Conservation (phyloP, 2,888 invertebrate species). For the Calliphora vomitoria region DNA sequence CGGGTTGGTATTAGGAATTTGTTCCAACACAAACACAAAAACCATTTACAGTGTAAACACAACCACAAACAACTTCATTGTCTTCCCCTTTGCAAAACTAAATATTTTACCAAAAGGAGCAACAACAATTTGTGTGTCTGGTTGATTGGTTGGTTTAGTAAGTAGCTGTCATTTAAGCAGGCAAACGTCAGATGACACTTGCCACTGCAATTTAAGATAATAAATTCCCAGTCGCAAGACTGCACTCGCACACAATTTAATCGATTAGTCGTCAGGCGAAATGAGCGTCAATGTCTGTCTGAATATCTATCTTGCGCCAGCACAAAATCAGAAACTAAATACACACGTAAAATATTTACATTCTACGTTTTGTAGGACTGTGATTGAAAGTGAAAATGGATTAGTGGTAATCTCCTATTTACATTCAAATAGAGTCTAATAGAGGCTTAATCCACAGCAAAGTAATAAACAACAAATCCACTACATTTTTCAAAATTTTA, state of each 20-base stretch:
- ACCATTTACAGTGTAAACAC: background rate
- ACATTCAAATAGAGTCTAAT: constrained; percentile 16
- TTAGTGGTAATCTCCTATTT: constrained; percentile 5
- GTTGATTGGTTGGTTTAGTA: background rate
- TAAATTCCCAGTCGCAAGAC: background rate
- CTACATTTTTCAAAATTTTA: constrained; percentile 7
- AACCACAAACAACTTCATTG: constrained; percentile 5
- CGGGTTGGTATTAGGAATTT: background rate
- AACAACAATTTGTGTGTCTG: constrained; percentile 13
- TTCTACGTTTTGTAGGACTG: background rate
- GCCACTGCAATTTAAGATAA: constrained; percentile 2
- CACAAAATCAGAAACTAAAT: background rate
- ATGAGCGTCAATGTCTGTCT: constrained; percentile 24
- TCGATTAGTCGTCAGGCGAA: constrained; percentile 22
- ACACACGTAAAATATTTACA: background rate
- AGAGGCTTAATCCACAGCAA: constrained; percentile 6
- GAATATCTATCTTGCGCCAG: background rate
- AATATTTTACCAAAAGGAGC: background rate
- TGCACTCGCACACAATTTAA: background rate
- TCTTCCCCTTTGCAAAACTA: background rate
- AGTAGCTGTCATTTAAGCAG: constrained; percentile 15
- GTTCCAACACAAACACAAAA: background rate
- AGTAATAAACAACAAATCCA: constrained; percentile 4
- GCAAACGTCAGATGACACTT: constrained; percentile 22
- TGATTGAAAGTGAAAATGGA: constrained; percentile 17